Conservation (phyloP, 1,140 invertebrate genomes). For the Aphis craccivora region DNA sequence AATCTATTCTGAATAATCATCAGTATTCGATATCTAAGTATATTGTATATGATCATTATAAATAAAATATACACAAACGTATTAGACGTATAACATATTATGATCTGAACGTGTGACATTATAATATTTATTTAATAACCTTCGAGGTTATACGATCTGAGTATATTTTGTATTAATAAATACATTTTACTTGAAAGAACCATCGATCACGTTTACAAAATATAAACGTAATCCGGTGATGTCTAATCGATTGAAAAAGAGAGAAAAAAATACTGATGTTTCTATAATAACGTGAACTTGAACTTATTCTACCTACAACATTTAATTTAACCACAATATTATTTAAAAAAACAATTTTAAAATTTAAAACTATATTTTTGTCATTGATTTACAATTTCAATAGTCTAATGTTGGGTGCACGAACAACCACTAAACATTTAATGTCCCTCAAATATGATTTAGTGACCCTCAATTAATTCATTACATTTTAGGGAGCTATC, state of each 20-base stretch:
- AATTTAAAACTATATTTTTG: neutral
- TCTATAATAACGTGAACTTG: neutral
- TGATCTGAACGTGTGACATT: neutral
- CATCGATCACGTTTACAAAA: neutral
- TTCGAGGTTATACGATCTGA: neutral
- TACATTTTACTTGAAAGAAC: neutral
- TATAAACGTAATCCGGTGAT: neutral
- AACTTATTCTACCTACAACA: neutral
- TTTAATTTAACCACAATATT: neutral
- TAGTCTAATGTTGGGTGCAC: neutral
- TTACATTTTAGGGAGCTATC: neutral
- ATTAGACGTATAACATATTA: neutral
- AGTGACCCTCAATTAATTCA: neutral
- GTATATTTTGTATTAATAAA: conserved; percentile 6
- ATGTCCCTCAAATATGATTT: neutral
- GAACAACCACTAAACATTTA: neutral
- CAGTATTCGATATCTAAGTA: neutral
- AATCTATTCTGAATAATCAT: neutral
- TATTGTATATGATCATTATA: neutral
- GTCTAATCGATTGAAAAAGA: neutral
- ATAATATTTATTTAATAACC: neutral
- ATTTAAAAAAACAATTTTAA: neutral
- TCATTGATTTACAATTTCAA: neutral
- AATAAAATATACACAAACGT: neutral
- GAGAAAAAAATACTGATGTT: neutral